These are phyloP conservation scores for Drosophila helvetica DNA, from an alignment of 2,888 invertebrate genomes.

Conservation along the genomic window DNA sequence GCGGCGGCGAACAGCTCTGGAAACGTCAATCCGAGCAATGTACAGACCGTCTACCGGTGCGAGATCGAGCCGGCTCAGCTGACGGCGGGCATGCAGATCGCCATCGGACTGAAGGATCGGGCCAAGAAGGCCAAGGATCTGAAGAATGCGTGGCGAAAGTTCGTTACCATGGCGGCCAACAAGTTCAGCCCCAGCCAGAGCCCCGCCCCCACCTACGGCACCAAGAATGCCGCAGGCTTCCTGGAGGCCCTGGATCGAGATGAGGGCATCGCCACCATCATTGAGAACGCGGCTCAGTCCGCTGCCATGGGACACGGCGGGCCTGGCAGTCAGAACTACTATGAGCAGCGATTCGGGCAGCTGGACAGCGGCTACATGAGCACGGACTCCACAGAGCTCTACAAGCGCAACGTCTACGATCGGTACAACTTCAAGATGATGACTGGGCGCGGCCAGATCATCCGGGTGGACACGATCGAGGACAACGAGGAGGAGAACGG, in stretches of 20 bases:
- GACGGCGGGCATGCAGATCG: slow-evolving; percentile 84
- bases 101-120: slow-evolving; percentile 83
- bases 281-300: slow-evolving; percentile 75
- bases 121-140: slow-evolving; percentile 84
- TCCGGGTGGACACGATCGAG: slow-evolving; percentile 82
- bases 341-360: slow-evolving; percentile 84
- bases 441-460: slow-evolving; percentile 77
- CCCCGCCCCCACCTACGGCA: slow-evolving; percentile 80
- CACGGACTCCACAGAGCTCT: slow-evolving; percentile 89
- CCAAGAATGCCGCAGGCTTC: slow-evolving; percentile 66
- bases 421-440: slow-evolving; percentile 83
- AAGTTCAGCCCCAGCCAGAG: slow-evolving; percentile 83
- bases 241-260: slow-evolving; percentile 78
- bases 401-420: slow-evolving; percentile 85
- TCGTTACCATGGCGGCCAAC: slow-evolving; percentile 83
- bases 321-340: slow-evolving; percentile 79
- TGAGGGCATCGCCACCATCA: slow-evolving; percentile 82
- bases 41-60: slow-evolving; percentile 83
- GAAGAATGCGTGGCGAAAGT: slow-evolving; percentile 84
- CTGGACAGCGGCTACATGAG: slow-evolving; percentile 94
- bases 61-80: slow-evolving; percentile 82
- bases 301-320: slow-evolving; percentile 57
- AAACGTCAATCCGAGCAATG: slow-evolving; percentile 59
- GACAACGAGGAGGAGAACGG: slow-evolving; percentile 71
- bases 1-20: slow-evolving; percentile 58